Evolutionary conservation across 2,113 vertebrate species (phyloP), one percentile per base, ranked within the genome.

Genomic region (Gulo gulo): DNA sequence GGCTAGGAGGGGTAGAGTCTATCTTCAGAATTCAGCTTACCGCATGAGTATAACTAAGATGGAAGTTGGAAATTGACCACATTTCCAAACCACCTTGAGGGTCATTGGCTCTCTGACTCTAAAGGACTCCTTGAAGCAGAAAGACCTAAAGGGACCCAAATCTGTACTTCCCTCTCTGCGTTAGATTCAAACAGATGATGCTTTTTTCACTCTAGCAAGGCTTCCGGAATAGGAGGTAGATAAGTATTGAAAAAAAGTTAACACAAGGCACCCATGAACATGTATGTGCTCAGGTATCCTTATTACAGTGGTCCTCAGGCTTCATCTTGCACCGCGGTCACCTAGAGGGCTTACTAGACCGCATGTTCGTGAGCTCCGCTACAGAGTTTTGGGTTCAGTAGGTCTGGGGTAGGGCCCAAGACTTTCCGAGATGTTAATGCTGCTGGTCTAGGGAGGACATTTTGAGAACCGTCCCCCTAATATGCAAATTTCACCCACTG

Each of bases 401-500:
- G 39, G 52, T 82, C 65, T 85, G 26, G 34, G 18, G 3, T 24
- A 15, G 6, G 4, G 0, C 20, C 76, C 71, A 21, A 88, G 45
- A 31, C 23, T n/a, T 29, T 87, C 29, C 52, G 10, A 21, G 59
- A 29, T n/a, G 6, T 8, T 29, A 15, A 20, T n/a, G 20, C 63
- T 55, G 4, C 47, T 59, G 42, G 23, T 12, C n/a, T 42, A 45
- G 42, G 31, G 52, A 50, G 12, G 7, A 24, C 26, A 23, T 31
- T 71, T 52, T 14, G 34, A 88, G 73, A 78, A 57, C 12, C 18
- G 31, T 8, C 52, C 47, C 31, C 50, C 52, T 69, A 29, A 14
- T 52, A 39, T 0, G 0, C 0, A 6, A 59, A 47, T 36, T 84
- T 20, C 57, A 78, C 1, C 9, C 52, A 31, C 47, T 29, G 16